Base-by-base conservation (phyloP, 1,140 invertebrate genomes). In the Ceratoteleas bidentatus region DNA sequence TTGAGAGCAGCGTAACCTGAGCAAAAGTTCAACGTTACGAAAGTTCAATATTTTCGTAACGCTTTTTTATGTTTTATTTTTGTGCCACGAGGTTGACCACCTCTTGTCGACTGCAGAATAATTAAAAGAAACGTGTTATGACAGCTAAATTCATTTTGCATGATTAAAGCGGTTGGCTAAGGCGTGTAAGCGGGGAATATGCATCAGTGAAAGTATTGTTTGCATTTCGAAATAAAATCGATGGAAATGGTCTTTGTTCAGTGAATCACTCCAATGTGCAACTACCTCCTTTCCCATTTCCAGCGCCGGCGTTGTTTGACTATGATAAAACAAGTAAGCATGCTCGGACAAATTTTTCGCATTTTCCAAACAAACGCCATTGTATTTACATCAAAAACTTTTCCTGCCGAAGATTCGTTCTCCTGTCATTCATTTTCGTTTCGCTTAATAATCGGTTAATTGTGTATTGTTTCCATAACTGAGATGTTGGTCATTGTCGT, bases 211-310 rank as follows among this genome's bases (percentile, higher is more conserved):
- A 70, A 70, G 66, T 70, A 70, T 36, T 70, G 56, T 70, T 70
- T 70, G 56, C 53, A 60, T 57, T 70, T 70, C 66, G 66, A 60
- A 70, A 70, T 60, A 70, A 52, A 70, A 70, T 70, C 66, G 60
- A 70, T 70, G 56, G 45, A 60, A 70, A 53, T 60, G 43, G 52
- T 70, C 66, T 60, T 70, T 70, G 66, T 60, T 15, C 9, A 60
- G 15, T 70, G 56, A 60, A 60, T 70, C 66, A 52, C 38, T 45
- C 38, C 16, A 24, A 34, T 54, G 45, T 66, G 36, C 13, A 40
- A 53, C 24, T 53, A 10, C 13, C 24, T 24, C 16, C 13, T 54
- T 34, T 6, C 33, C 45, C 24, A 52, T 16, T 54, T 24, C 34
- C 11, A 50, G 16, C 33, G 14, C 33, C 11, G 10, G 4, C 58